Evolutionary conservation across 2,797 vertebrate genomes (phyloP), one percentile per base, ranked within the genome.

Genomic region (Crypturellus tataupa): DNA sequence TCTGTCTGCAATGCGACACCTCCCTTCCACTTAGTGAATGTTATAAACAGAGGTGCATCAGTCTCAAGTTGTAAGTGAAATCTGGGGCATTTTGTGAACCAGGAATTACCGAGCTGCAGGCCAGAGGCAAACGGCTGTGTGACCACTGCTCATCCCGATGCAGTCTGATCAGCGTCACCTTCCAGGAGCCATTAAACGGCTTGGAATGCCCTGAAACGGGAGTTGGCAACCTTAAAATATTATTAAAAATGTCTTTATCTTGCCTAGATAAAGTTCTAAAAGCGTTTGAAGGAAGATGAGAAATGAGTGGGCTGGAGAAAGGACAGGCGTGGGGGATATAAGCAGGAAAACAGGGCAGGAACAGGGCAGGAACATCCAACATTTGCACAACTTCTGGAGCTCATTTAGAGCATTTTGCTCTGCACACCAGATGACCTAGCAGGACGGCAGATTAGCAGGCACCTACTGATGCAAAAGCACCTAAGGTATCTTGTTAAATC

Each of bases 231-330:
- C 12, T 86, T 69, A 63, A 77, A 69, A 73, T n/a, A 11, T 4
- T 56, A 6, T 21, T 18, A 2, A 75, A 46, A 80, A 19, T 79
- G 40, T 59, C 4, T 64, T 14, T 35, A 15, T 33, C 19, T 53
- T 68, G 59, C 12, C 58, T 68, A 71, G 71, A 62, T 9, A 17
- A 80, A 1, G 3, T 51, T 40, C 53, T 71, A 20, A 3, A 39
- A 62, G 27, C 4, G 6, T 64, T 39, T 17, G 60, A 83, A 49
- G 14, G 15, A 56, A 78, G 71, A 55, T 4, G 29, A 62, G 33
- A 35, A 25, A 12, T 1, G 4, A 24, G 12, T 1, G 5, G 62
- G 37, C 24, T 20, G 62, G n/a, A 1, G 3, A 51, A 44, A 39
- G 55, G 29, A 49, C 42, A 73, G 35, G 31, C 2, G 33, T 18